Conservation (phyloP, 2,888 invertebrate species). For the Mystacides longicornis region DNA sequence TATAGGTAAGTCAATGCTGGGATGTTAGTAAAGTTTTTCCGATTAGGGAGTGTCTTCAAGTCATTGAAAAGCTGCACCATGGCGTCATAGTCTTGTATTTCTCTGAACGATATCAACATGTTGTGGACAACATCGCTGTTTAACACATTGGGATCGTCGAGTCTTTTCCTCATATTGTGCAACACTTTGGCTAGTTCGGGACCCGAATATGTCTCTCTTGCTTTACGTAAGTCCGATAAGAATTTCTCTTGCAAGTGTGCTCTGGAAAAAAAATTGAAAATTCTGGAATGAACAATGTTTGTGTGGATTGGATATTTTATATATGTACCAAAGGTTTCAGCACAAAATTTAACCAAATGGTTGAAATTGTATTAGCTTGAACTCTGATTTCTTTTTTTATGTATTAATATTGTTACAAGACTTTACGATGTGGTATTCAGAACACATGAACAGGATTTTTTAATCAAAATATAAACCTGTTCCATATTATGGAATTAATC, state of each 20-base stretch:
- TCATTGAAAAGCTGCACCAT: constrained; percentile 97
- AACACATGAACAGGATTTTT: too few species aligned
- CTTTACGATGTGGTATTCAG: too few species aligned
- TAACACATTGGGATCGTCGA: constrained; percentile 95
- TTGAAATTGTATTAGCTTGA: too few species aligned
- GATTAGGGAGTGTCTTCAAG: constrained; percentile 79
- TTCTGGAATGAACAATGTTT: too few species aligned
- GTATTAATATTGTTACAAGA: too few species aligned
- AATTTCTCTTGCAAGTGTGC: constrained; percentile 98
- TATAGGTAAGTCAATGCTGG: constrained; percentile 88
- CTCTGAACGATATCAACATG: constrained; percentile 85
- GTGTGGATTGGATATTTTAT: too few species aligned
- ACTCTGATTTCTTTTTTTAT: too few species aligned
- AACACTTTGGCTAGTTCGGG: constrained; percentile 73
- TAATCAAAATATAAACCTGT: too few species aligned
- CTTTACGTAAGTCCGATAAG: constrained; percentile 84
- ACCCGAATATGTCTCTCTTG: constrained; percentile 79
- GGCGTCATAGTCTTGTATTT: constrained; percentile 92
- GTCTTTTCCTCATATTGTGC: constrained; percentile 81
- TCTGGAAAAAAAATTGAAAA: constrained; percentile 55
- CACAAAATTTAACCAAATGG: too few species aligned
- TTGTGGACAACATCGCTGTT: constrained; percentile 94
- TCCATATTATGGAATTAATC: too few species aligned
- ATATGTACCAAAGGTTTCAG: too few species aligned
- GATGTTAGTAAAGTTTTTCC: constrained; percentile 81